Evolutionary conservation across 2,888 invertebrate species (phyloP).

Genomic region (Epirrita christyi): DNA sequence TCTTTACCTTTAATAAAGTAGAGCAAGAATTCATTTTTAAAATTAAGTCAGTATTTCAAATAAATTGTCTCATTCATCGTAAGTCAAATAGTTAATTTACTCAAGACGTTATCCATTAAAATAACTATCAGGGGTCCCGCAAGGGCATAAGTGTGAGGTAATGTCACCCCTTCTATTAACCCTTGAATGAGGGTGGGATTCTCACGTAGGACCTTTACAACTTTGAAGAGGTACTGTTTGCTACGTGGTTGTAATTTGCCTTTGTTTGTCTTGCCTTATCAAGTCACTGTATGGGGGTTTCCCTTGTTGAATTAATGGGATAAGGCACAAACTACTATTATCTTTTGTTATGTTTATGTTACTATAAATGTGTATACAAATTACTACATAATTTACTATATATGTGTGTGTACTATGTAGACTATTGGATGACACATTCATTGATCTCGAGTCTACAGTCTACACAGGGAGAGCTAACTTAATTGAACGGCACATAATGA

Average conservation of each 20-base stretch:
- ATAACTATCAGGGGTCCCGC: conserved; percentile 12
- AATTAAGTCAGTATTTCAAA: not conserved
- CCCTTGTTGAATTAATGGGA: conserved; percentile 1
- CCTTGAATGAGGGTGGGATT: conserved; percentile 15
- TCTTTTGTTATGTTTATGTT: too few species aligned
- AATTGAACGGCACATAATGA: too few species aligned
- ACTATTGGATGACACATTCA: too few species aligned
- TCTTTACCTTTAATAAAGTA: too few species aligned
- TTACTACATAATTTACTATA: too few species aligned
- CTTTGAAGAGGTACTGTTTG: conserved; percentile 25
- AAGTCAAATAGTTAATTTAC: conserved; percentile 20
- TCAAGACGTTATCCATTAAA: conserved; percentile 21
- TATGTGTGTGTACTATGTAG: too few species aligned
- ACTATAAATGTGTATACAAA: too few species aligned
- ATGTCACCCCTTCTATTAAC: conserved; percentile 26
- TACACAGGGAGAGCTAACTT: too few species aligned
- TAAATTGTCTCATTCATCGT: not conserved
- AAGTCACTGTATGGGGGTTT: conserved; percentile 7
- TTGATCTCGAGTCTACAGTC: too few species aligned
- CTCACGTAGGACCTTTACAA: conserved; percentile 22
- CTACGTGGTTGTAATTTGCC: conserved; percentile 26
- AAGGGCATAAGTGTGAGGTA: conserved; percentile 23
- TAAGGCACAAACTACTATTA: not conserved
- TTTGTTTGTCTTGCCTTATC: conserved; percentile 27
- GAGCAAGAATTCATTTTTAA: too few species aligned